A percentile compares a stretch with the other conserved stretches of the same genome.
Evolutionary conservation across 2,888 invertebrate species (phyloP).

Genomic region (Mythimna pallens): DNA sequence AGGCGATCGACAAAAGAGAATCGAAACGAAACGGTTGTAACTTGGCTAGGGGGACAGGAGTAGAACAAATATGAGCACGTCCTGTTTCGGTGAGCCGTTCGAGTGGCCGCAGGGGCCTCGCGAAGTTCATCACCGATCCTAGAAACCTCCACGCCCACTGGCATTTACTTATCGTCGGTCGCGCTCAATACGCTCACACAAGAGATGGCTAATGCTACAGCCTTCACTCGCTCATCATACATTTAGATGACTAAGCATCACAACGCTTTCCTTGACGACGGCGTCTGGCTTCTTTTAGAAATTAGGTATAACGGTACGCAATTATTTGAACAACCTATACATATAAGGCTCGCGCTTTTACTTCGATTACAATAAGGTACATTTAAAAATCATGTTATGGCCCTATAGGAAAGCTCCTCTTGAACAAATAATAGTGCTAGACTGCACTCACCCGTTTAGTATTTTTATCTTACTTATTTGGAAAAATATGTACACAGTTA

Average conservation of each 20-base stretch:
- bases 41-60: neutral
- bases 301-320: conserved; percentile 28
- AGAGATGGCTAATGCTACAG: conserved; percentile 1
- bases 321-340: conserved; percentile 1
- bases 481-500: too few species aligned
- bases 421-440: neutral
- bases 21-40: too few species aligned
- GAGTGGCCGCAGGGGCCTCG: neutral
- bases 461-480: too few species aligned
- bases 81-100: neutral
- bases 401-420: neutral
- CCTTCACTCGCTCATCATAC: conserved; percentile 14
- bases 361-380: conserved; percentile 15
- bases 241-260: conserved; percentile 39
- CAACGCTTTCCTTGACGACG: conserved; percentile 23
- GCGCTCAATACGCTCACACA: conserved; percentile 7
- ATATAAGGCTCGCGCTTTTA: conserved; percentile 25
- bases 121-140: neutral
- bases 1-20: too few species aligned
- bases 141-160: conserved; percentile 14
- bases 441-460: neutral
- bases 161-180: conserved; percentile 3
- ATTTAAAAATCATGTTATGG: neutral
- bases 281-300: conserved; percentile 1
- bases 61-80: neutral